phyloP scores from a whole-genome alignment of 1,140 invertebrate species.

The Anastrepha ludens region DNA sequence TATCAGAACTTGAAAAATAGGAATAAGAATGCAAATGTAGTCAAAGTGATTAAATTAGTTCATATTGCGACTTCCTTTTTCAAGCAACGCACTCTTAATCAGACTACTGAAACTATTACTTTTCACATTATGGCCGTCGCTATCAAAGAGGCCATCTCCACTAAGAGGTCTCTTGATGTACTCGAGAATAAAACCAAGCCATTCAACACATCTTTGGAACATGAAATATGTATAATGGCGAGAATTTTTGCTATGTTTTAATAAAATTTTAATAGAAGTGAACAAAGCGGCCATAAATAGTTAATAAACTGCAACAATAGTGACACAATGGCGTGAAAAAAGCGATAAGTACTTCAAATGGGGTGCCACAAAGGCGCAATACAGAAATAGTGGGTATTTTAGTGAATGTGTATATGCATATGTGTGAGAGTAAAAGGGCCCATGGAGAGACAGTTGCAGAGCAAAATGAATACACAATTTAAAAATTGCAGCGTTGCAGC shows the following conservation, averaged over 20 bases:
- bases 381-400: not conserved
- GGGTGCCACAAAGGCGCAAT: not conserved
- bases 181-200: not conserved
- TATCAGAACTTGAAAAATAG: no score
- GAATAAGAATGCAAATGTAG: no score
- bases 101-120: no score
- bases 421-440: not conserved
- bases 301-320: not conserved
- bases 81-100: no score
- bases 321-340: not conserved
- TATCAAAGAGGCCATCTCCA: not conserved
- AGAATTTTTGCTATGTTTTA: not conserved
- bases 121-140: no score
- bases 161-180: not conserved
- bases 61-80: no score
- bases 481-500: not conserved
- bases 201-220: not conserved
- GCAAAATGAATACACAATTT: not conserved
- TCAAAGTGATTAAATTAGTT: no score
- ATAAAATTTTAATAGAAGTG: constrained; percentile 24
- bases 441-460: not conserved
- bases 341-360: not conserved
- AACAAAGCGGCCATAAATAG: not conserved
- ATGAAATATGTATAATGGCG: not conserved
- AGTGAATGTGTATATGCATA: not conserved